phyloP scores from a whole-genome alignment of 2,888 invertebrate genomes.

The Acronicta leporina region DNA sequence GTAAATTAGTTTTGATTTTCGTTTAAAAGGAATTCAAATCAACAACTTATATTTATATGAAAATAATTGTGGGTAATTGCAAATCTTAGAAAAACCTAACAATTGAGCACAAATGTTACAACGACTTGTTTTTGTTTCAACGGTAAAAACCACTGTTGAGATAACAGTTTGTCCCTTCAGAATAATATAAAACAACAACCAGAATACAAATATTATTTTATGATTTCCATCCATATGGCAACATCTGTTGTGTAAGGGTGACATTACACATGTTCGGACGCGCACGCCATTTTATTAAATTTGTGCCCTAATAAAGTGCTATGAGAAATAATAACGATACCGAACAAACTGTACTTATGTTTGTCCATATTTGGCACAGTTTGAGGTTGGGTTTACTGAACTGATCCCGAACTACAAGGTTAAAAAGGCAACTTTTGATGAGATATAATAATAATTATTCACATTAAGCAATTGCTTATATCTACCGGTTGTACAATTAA shows the following conservation, averaged over 20 bases:
- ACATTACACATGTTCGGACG: neutral
- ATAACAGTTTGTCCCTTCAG: neutral
- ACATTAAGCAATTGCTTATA: too few species aligned
- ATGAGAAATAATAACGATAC: too few species aligned
- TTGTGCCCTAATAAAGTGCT: too few species aligned
- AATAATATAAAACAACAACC: conserved; percentile 22
- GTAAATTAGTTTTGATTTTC: too few species aligned
- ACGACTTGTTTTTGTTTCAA: neutral
- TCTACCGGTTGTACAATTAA: too few species aligned
- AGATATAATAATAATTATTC: too few species aligned
- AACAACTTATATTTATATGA: too few species aligned
- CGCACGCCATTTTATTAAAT: too few species aligned
- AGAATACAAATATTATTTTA: conserved; percentile 34
- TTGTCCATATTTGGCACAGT: neutral
- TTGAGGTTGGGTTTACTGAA: neutral
- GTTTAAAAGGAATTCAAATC: too few species aligned
- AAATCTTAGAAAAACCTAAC: too few species aligned
- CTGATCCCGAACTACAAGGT: neutral
- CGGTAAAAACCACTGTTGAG: conserved; percentile 3
- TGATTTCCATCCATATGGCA: conserved; percentile 5
- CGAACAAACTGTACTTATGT: neutral
- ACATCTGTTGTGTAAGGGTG: neutral
- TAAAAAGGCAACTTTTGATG: too few species aligned
- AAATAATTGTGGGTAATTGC: too few species aligned
- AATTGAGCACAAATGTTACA: neutral